Base-by-base conservation (phyloP, 2,888 invertebrate species). In the Choristoneura rosaceana region DNA sequence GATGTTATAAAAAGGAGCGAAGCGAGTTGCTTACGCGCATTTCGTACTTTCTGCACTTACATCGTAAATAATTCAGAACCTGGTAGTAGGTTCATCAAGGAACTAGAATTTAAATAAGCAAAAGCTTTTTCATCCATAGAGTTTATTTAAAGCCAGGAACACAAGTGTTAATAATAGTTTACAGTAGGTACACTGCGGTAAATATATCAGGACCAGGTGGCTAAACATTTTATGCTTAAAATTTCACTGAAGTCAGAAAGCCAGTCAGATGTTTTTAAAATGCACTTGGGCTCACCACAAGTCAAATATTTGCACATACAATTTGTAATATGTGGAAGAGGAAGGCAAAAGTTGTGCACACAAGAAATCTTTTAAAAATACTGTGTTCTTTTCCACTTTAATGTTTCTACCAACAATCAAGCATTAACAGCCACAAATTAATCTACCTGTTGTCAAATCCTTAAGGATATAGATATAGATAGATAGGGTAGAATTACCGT, bases 61-160 rank as follows among this genome's bases (percentile, higher is more conserved):
- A 25, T 25, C 25, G 38, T 7, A 38, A 50, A 15, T 4, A 50
- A 50, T 15, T 15, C 9, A 17, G 9, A 52, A 15, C 15, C 3
- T 8, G 17, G 52, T 38, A 7, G 38, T 38, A 38, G 8, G 7
- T 47, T n/a, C 3, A 47, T 47, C n/a, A n/a, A 47, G n/a, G 47
- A 52, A 52, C 15, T 52, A 52, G 15, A 17, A n/a, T 9, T 52
- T 75, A 77, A 75, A 75, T 75, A 75, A 66, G 10, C 9, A 47
- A 65, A 65, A 34, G 25, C 63, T 9, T 74, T 75, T 77, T 75
- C 74, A 77, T 82, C 83, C 84, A 86, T 84, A 88, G 82, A 87
- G 81, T 93, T 92, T 89, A 89, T 69, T 91, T 91, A 89, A 92
- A 91, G 90, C 92, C 90, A 91, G 88, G 89, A 92, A 92, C 92